Evolutionary conservation across 2,888 invertebrate genomes (phyloP).

Genomic region (Tinea pellionella): DNA sequence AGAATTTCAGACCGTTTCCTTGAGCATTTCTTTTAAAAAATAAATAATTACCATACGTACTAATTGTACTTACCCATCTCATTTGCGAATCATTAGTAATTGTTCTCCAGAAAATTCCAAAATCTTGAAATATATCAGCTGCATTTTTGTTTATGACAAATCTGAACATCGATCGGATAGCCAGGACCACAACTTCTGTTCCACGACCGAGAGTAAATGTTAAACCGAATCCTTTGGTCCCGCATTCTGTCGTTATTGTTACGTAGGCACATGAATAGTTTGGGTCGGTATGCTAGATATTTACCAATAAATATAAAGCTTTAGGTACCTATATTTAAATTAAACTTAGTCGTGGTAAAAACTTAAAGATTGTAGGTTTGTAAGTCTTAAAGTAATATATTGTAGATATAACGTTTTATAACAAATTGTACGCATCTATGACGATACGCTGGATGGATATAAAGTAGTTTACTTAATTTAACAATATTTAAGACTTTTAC

Average conservation of each 20-base stretch:
- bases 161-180: constrained; percentile 76
- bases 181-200: constrained; percentile 85
- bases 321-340: no score
- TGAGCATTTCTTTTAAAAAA: no score
- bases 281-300: constrained; percentile 81
- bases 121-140: constrained; percentile 79
- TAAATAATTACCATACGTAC: no score
- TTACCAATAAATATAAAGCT: background rate
- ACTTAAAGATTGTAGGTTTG: no score
- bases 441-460: no score
- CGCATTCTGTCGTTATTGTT: constrained; percentile 74
- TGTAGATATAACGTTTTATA: no score
- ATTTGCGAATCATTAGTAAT: constrained; percentile 90
- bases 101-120: constrained; percentile 82
- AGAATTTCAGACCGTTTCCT: no score
- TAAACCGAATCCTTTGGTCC: constrained; percentile 80
- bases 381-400: no score
- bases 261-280: constrained; percentile 94
- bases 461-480: no score
- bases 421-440: no score
- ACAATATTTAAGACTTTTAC: no score
- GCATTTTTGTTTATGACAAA: constrained; percentile 78
- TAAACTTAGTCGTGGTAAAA: no score
- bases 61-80: constrained; percentile 89
- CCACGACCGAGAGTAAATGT: constrained; percentile 92